phyloP scores from a whole-genome alignment of 2,888 invertebrate species.

The Acanthacorydalis orientalis region DNA sequence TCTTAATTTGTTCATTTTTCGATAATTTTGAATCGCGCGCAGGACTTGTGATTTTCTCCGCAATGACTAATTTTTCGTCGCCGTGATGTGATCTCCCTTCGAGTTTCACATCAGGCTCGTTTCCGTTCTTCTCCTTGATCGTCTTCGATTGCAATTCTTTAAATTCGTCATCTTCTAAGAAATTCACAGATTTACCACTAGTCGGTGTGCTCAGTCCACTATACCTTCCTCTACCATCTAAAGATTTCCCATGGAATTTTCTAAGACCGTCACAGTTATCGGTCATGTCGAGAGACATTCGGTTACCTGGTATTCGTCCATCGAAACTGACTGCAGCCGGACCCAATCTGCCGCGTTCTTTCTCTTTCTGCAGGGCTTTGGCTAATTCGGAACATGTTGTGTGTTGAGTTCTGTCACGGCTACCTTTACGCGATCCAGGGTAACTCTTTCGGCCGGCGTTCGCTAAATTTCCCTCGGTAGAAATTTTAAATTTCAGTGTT shows the following conservation, averaged over 20 bases:
- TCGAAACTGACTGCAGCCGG: constrained; percentile 22
- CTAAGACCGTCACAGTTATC: constrained; percentile 25
- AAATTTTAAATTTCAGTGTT: constrained; percentile 58
- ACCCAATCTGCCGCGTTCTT: constrained; percentile 21
- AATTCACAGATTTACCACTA: constrained; percentile 8
- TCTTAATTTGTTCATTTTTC: not conserved
- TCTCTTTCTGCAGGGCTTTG: constrained; percentile 28
- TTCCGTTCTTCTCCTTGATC: constrained; percentile 7
- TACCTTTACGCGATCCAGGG: constrained; percentile 51
- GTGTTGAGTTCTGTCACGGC: constrained; percentile 37
- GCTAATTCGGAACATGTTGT: constrained; percentile 27
- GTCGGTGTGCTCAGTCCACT: constrained; percentile 9
- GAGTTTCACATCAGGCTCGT: constrained; percentile 6
- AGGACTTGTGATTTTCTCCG: too few relatives aligned
- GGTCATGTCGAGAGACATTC: constrained; percentile 24
- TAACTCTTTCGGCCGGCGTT: constrained; percentile 39
- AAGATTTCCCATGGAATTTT: constrained; percentile 16
- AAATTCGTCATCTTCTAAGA: constrained; percentile 8
- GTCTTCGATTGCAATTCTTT: constrained; percentile 4
- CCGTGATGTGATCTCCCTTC: too few relatives aligned
- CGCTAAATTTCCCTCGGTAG: constrained; percentile 42
- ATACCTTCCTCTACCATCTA: constrained; percentile 10
- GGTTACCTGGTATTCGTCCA: constrained; percentile 18
- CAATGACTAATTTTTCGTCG: too few relatives aligned
- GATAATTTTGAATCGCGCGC: too few relatives aligned